These are phyloP conservation scores for crab-eating macaque (Macaca fascicularis) DNA, from an alignment of 2,113 vertebrate species.

Conservation along the genomic window DNA sequence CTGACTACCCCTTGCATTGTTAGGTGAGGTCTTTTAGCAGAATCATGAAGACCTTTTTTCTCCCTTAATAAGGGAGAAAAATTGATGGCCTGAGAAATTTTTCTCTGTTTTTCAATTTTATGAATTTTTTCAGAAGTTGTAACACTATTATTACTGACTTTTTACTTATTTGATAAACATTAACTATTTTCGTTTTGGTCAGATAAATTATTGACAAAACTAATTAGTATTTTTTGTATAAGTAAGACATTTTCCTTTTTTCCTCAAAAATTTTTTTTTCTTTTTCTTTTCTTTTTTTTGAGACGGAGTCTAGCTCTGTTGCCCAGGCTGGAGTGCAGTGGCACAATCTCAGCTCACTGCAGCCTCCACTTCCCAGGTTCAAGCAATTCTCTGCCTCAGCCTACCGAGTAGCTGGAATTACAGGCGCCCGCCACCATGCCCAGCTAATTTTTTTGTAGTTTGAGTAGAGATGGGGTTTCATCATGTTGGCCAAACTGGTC, in stretches of 20 bases:
- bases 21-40: neutral
- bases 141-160: constrained; percentile 34
- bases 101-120: neutral
- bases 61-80: constrained; percentile 17
- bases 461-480: too few relatives aligned
- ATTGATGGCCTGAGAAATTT: neutral
- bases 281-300: too few relatives aligned
- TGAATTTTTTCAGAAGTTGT: neutral
- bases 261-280: neutral
- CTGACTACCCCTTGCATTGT: neutral
- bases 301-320: too few relatives aligned
- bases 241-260: neutral
- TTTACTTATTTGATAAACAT: constrained; percentile 50
- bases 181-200: constrained; percentile 57
- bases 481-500: too few relatives aligned
- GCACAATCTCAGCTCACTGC: too few relatives aligned
- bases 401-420: too few relatives aligned
- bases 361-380: too few relatives aligned
- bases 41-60: constrained; percentile 51
- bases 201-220: constrained; percentile 15
- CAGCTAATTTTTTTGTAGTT: too few relatives aligned
- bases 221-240: constrained; percentile 13
- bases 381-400: too few relatives aligned
- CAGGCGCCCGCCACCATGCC: too few relatives aligned
- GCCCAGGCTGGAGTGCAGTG: too few relatives aligned